Conservation (phyloP, 2,888 invertebrate genomes). For the Muscina levida region DNA sequence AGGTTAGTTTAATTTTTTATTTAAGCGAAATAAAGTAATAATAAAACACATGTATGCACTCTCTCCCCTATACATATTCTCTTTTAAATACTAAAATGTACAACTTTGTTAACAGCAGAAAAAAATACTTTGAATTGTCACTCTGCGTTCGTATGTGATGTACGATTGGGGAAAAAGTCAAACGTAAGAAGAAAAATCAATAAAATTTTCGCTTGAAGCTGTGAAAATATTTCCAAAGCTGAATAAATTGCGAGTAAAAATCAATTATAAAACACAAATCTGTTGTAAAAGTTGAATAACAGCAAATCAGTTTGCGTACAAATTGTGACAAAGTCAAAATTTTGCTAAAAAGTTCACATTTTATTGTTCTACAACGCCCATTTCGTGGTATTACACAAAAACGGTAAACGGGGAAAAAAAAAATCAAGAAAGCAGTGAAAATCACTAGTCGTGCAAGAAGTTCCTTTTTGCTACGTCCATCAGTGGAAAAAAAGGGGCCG, state of each 20-base stretch:
- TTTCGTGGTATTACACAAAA: conserved; percentile 62
- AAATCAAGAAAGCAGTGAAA: conserved; percentile 47
- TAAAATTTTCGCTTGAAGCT: conserved; percentile 74
- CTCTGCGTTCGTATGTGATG: conserved; percentile 48
- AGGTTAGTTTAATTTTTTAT: no score
- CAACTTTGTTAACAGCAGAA: no score
- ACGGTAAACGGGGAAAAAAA: conserved; percentile 59
- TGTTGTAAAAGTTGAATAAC: conserved; percentile 33
- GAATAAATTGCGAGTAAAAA: conserved; percentile 42
- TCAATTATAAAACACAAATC: conserved; percentile 29
- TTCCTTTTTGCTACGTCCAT: conserved; percentile 23
- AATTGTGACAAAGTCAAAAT: conserved; percentile 31
- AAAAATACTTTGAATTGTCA: conserved; percentile 52
- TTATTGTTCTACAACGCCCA: conserved; percentile 58
- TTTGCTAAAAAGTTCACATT: conserved; percentile 17
- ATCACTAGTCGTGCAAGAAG: conserved; percentile 41
- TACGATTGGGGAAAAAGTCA: conserved; percentile 66
- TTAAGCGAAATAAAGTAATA: no score
- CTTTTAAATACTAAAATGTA: no score
- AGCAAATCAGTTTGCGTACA: conserved; percentile 8
- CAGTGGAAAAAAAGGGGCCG: not conserved
- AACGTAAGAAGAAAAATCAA: conserved; percentile 76
- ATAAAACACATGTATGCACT: no score
- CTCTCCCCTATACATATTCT: no score
- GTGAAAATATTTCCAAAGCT: conserved; percentile 51